phyloP scores from a whole-genome alignment of 2,113 vertebrate genomes.

The Protobothrops flavoviridis region DNA sequence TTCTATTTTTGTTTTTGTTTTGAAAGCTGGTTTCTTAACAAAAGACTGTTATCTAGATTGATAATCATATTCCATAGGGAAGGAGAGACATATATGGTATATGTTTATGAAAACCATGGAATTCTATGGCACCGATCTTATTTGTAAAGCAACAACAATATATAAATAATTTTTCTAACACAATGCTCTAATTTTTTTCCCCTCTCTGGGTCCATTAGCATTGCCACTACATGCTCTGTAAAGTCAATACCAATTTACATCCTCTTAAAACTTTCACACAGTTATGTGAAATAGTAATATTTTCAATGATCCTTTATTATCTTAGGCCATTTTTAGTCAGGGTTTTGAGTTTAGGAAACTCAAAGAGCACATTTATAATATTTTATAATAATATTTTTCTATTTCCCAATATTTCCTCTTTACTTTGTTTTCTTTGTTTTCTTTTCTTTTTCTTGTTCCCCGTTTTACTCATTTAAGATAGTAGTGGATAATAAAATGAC shows the following conservation, averaged over 20 bases:
- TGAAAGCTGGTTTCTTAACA: constrained; percentile 30
- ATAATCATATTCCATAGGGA: constrained; percentile 11
- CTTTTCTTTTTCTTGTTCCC: constrained; percentile 6
- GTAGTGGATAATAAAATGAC: neutral
- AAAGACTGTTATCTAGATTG: constrained; percentile 33
- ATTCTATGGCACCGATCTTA: constrained; percentile 14
- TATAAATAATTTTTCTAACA: constrained; percentile 39
- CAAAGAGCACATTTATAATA: neutral
- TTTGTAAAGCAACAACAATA: constrained; percentile 32
- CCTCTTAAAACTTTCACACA: constrained; percentile 35
- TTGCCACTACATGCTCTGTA: neutral
- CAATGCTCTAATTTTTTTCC: constrained; percentile 44
- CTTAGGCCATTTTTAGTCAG: constrained; percentile 6
- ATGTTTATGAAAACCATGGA: constrained; percentile 6
- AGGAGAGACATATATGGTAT: neutral
- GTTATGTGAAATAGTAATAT: constrained; percentile 13
- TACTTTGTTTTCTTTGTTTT: neutral
- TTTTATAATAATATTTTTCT: neutral
- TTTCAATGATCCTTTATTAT: constrained; percentile 47
- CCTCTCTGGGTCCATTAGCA: constrained; percentile 51
- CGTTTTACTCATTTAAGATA: constrained; percentile 1
- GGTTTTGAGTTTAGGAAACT: constrained; percentile 35
- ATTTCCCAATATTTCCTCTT: neutral
- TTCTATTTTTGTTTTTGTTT: neutral
- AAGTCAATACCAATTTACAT: constrained; percentile 39